Evolutionary conservation across 2,113 vertebrate genomes (phyloP).

Genomic region (Puma concolor): DNA sequence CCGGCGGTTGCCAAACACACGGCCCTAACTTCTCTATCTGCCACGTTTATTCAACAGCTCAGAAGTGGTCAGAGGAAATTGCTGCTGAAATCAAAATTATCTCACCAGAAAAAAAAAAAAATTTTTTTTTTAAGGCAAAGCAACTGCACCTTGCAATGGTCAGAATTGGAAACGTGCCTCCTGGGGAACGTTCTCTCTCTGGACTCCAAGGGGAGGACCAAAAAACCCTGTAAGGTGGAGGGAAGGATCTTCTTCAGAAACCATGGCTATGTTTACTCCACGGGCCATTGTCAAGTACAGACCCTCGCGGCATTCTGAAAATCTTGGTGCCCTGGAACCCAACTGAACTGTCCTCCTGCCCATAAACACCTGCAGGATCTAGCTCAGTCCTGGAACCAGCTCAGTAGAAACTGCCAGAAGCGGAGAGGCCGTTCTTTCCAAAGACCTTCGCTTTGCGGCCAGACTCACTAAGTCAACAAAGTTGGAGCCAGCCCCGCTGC

Average conservation of each 20-base stretch:
- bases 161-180: neutral
- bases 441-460: constrained; percentile 60
- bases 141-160: neutral
- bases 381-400: neutral
- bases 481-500: constrained; percentile 39
- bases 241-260: neutral
- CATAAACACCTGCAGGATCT: constrained; percentile 10
- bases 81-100: constrained; percentile 49
- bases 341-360: neutral
- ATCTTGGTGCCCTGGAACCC: neutral
- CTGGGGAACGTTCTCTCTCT: neutral
- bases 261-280: neutral
- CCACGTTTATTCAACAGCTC: constrained; percentile 33
- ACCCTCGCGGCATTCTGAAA: neutral
- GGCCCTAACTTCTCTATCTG: neutral
- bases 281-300: neutral
- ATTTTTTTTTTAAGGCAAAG: neutral
- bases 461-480: constrained; percentile 70
- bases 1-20: neutral
- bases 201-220: neutral
- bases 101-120: neutral
- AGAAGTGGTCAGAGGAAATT: constrained; percentile 48
- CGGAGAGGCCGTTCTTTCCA: constrained; percentile 54
- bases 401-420: constrained; percentile 33
- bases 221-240: neutral